These are phyloP conservation scores for Agrotis exclamationis DNA, from an alignment of 2,888 invertebrate genomes.

Conservation along the genomic window DNA sequence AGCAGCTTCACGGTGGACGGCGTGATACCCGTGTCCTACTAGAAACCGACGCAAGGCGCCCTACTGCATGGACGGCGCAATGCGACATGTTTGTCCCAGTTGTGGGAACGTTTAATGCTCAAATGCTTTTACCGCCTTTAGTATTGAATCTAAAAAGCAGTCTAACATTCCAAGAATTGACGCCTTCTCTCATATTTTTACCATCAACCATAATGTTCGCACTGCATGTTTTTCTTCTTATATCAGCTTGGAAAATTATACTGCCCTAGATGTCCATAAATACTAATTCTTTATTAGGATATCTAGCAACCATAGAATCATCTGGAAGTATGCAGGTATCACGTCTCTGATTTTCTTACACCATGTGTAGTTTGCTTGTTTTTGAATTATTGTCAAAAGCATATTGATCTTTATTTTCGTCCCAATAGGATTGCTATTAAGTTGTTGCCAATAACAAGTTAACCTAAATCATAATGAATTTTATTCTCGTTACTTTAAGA, in stretches of 20 bases:
- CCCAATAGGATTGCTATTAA: not conserved
- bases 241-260: slow-evolving; percentile 8
- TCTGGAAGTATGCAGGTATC: slow-evolving; percentile 32
- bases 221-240: not conserved
- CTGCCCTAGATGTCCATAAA: slow-evolving; percentile 1
- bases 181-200: not conserved
- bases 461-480: not conserved
- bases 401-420: not conserved
- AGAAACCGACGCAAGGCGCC: no score
- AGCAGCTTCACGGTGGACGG: no score
- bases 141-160: no score
- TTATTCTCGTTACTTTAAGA: not conserved
- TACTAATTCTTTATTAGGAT: slow-evolving; percentile 8
- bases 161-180: not conserved
- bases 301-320: slow-evolving; percentile 15
- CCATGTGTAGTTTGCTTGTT: slow-evolving; percentile 16
- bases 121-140: no score
- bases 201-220: not conserved
- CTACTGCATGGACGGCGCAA: no score
- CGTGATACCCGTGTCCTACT: no score
- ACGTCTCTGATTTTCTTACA: slow-evolving; percentile 36
- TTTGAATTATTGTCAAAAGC: not conserved
- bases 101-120: no score
- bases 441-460: not conserved
- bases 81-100: no score